Conservation (phyloP, 2,113 vertebrate genomes). For the Campylomormyrus tamandua region DNA sequence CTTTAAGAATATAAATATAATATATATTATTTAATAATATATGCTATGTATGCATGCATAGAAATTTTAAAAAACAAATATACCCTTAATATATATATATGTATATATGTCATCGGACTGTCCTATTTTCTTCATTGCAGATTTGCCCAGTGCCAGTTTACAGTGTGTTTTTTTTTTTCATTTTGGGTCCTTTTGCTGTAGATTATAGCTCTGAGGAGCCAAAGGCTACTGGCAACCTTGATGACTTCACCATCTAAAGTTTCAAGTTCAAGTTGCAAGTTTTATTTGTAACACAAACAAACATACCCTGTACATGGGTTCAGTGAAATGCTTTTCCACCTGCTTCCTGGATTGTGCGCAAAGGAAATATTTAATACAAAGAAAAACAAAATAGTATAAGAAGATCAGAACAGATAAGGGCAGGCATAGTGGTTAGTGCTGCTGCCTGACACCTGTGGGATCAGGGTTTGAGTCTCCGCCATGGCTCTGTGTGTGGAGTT, state of each 20-base stretch:
- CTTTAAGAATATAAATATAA: not conserved
- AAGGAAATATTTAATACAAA: not conserved
- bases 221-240: too few species aligned
- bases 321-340: not conserved
- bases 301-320: not conserved
- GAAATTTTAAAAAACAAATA: not conserved
- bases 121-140: not conserved
- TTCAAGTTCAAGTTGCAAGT: too few species aligned
- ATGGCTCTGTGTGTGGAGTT: too few species aligned
- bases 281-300: not conserved
- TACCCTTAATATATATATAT: not conserved
- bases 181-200: too few species aligned
- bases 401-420: not conserved
- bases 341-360: not conserved
- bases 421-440: too few species aligned
- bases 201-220: too few species aligned
- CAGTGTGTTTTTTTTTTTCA: too few species aligned
- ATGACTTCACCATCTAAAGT: too few species aligned
- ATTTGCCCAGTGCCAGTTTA: too few species aligned
- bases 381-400: not conserved
- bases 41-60: not conserved
- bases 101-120: not conserved
- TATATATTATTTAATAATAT: not conserved
- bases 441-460: too few species aligned
- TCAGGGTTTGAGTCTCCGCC: not conserved